These are phyloP conservation scores for Xerus inauris DNA, from an alignment of 2,113 vertebrate species.

Conservation along the genomic window DNA sequence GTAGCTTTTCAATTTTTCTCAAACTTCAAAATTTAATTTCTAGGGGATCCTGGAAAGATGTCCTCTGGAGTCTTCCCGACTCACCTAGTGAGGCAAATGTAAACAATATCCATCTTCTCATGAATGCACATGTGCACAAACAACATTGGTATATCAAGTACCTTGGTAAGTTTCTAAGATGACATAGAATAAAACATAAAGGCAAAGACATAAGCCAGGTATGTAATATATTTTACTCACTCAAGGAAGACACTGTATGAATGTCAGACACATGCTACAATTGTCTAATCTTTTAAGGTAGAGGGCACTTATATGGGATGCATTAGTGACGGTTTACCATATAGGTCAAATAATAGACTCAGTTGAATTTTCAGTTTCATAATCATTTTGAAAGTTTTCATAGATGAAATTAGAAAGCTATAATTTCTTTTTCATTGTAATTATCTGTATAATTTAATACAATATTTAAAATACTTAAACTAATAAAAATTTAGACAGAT, in stretches of 20 bases:
- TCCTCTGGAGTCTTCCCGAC: background rate
- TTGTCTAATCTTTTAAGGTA: background rate
- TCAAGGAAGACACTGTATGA: background rate
- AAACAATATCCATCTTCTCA: background rate
- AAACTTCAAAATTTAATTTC: background rate
- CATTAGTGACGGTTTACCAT: background rate
- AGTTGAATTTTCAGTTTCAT: background rate
- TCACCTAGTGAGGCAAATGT: rapidly evolving
- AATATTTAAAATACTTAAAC: constrained; percentile 26
- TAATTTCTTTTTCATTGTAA: background rate
- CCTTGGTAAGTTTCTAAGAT: background rate
- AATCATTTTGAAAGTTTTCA: background rate
- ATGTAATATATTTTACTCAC: background rate
- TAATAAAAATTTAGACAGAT: background rate
- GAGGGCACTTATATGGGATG: background rate
- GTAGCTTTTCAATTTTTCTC: background rate
- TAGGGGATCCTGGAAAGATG: background rate
- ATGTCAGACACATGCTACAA: background rate
- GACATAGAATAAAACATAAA: background rate
- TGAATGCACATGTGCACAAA: background rate
- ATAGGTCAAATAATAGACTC: background rate
- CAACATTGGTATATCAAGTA: rapidly evolving
- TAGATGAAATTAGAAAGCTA: background rate
- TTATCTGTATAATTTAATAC: background rate
- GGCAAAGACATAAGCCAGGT: background rate